Percentiles rank a stretch among this genome's conserved stretches.
These are phyloP conservation scores for Muschampia plurimacula DNA, from an alignment of 2,888 invertebrate species.

Conservation along the genomic window DNA sequence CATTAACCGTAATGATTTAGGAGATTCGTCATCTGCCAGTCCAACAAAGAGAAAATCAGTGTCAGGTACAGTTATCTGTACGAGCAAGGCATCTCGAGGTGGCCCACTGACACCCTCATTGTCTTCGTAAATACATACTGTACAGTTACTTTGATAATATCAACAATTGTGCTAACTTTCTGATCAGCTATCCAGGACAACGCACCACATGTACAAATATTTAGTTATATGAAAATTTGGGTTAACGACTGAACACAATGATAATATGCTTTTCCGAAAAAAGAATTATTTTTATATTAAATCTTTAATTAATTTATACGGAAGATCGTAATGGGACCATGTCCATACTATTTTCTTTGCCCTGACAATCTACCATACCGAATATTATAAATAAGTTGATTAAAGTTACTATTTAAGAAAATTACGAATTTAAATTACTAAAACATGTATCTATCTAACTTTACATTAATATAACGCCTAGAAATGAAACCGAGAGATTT, in stretches of 20 bases:
- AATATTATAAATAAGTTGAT: no score
- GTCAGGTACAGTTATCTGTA: slow-evolving; percentile 67
- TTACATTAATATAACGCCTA: slow-evolving; percentile 37
- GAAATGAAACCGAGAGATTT: slow-evolving; percentile 44
- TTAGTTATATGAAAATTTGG: slow-evolving; percentile 6
- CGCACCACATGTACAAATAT: slow-evolving; percentile 20
- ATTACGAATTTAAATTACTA: no score
- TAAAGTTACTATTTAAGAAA: no score
- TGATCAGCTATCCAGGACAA: slow-evolving; percentile 31
- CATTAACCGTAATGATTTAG: slow-evolving; percentile 31
- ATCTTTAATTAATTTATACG: no score
- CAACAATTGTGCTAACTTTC: slow-evolving; percentile 26
- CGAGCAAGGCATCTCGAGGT: slow-evolving; percentile 59
- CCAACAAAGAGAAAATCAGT: slow-evolving; percentile 53
- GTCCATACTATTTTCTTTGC: no score
- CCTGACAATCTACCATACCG: no score
- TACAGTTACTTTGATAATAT: slow-evolving; percentile 63
- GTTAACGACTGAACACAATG: neutral
- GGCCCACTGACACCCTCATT: slow-evolving; percentile 78
- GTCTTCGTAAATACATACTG: slow-evolving; percentile 58
- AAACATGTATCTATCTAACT: no score
- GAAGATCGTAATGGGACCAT: no score
- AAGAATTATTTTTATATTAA: no score
- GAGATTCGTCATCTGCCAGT: slow-evolving; percentile 13
- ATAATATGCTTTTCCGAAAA: neutral